Conservation (phyloP, 2,888 invertebrate genomes). For the Epinotia nisella region DNA sequence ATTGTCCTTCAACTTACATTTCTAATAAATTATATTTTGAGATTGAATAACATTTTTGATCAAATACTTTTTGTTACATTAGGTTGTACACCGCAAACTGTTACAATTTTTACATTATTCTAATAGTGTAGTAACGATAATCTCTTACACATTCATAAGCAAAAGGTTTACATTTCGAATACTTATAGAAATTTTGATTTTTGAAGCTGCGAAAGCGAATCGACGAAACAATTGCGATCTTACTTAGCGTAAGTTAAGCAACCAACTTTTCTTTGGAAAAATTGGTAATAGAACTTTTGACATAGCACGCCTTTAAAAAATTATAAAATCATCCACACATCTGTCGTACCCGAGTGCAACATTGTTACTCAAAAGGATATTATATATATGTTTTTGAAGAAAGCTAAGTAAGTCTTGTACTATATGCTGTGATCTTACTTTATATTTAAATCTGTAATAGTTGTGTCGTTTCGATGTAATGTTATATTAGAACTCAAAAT, state of each 20-base stretch:
- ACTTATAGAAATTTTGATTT: background rate
- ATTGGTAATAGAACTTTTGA: background rate
- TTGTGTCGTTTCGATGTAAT: no score
- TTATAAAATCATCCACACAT: no score
- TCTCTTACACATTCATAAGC: no score
- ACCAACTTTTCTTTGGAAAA: background rate
- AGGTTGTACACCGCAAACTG: constrained; percentile 1
- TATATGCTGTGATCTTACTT: no score
- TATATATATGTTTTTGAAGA: no score
- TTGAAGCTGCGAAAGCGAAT: constrained; percentile 1
- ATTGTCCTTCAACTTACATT: background rate
- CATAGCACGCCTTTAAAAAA: no score
- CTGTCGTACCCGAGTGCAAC: no score
- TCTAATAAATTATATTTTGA: constrained; percentile 26
- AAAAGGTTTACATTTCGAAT: background rate
- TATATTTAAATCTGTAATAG: no score
- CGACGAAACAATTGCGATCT: background rate
- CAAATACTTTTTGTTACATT: constrained; percentile 13
- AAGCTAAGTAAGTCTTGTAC: no score
- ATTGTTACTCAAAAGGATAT: no score
- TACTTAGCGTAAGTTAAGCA: background rate
- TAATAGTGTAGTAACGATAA: no score
- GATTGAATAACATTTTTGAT: constrained; percentile 18
- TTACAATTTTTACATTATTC: background rate
- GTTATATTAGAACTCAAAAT: no score